These are phyloP conservation scores for Sander lucioperca DNA, from an alignment of 2,113 vertebrate genomes.

Conservation along the genomic window DNA sequence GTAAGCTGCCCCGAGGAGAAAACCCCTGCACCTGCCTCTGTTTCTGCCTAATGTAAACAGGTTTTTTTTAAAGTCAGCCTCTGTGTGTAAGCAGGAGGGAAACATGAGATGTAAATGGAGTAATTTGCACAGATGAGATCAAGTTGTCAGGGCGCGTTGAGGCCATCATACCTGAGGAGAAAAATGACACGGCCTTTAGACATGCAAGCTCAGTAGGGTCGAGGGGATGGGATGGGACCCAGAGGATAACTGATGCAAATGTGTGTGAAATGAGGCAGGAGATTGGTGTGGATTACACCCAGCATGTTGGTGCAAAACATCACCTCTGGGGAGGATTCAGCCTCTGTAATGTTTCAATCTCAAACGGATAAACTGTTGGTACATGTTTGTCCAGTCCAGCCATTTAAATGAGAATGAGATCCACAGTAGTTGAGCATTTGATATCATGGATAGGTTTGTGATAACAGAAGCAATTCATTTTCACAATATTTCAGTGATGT, in stretches of 20 bases:
- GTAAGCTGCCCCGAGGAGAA: slow-evolving; percentile 51
- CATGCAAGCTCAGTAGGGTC: neutral
- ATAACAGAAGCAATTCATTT: neutral
- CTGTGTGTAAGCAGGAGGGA: slow-evolving; percentile 7
- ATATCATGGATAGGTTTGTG: neutral
- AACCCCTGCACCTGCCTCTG: slow-evolving; percentile 75
- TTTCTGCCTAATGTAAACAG: slow-evolving; percentile 73
- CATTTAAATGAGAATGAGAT: neutral
- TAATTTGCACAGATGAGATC: slow-evolving; percentile 46
- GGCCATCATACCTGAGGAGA: slow-evolving; percentile 10
- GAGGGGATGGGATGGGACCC: neutral
- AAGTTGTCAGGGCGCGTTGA: slow-evolving; percentile 18
- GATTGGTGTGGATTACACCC: slow-evolving; percentile 33
- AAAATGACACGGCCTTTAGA: neutral
- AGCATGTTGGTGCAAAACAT: slow-evolving; percentile 43
- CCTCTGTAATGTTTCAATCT: neutral
- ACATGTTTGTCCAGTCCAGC: neutral
- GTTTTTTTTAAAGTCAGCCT: neutral
- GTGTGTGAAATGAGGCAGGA: slow-evolving; percentile 40
- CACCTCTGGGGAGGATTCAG: slow-evolving; percentile 22
- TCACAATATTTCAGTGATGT: neutral
- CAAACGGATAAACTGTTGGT: neutral
- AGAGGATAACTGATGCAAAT: slow-evolving; percentile 51
- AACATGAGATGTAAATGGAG: slow-evolving; percentile 2
- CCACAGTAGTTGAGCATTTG: neutral